These are phyloP conservation scores for Neocloeon triangulifer DNA, from an alignment of 1,140 invertebrate genomes.

Conservation along the genomic window DNA sequence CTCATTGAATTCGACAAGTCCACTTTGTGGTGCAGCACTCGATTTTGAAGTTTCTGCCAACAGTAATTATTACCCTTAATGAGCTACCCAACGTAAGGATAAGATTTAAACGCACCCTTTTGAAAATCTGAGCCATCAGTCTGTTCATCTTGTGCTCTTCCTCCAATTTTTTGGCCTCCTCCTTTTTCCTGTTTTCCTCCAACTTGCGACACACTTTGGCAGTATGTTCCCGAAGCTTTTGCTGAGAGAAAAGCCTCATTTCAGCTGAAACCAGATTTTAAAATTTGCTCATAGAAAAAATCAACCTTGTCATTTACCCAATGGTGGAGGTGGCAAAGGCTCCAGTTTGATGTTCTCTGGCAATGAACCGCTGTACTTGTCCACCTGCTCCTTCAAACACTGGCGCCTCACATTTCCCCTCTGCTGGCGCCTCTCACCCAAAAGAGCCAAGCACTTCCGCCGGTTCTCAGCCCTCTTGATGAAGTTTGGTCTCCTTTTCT, in stretches of 20 bases:
- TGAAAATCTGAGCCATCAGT: conserved; percentile 28
- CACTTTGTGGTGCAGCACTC: conserved; percentile 22
- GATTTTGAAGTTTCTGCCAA: conserved; percentile 21
- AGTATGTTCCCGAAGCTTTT: conserved; percentile 20
- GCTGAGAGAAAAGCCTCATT: conserved; percentile 20
- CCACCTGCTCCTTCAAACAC: no score
- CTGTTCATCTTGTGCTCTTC: conserved; percentile 24
- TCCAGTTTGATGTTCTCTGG: no score
- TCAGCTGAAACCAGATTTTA: conserved; percentile 8
- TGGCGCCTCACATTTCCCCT: no score
- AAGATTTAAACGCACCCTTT: conserved; percentile 13
- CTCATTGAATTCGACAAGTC: conserved; percentile 25
- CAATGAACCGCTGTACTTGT: no score
- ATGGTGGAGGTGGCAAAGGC: conserved; percentile 11
- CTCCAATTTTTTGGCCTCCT: conserved; percentile 20
- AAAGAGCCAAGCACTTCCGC: no score
- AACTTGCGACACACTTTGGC: conserved; percentile 21
- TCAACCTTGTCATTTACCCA: conserved; percentile 11
- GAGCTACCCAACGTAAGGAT: not conserved
- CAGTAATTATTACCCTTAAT: not conserved
- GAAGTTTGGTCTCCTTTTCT: no score
- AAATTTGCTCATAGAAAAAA: not conserved
- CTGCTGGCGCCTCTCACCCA: no score
- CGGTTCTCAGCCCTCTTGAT: no score
- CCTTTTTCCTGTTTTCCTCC: conserved; percentile 21